Evolutionary conservation across 2,888 invertebrate species (phyloP), one percentile per base, ranked within the genome.

Genomic region (Drosophila tanythrix): DNA sequence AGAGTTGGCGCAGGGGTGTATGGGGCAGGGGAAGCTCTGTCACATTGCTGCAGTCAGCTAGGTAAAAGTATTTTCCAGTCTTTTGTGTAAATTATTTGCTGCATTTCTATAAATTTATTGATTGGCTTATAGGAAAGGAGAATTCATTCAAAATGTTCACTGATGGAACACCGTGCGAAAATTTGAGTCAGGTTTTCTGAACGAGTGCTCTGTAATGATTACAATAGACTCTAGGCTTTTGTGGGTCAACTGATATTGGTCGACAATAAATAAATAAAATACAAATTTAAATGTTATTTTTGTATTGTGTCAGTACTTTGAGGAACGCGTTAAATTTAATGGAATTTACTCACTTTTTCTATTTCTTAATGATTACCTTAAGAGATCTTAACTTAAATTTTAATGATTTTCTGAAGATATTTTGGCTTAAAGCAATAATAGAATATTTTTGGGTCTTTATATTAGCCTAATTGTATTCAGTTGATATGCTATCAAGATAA

Each of bases 91-190:
- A 76, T 88, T 70, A 80, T 79, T 80, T 78, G 36, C 65, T 56
- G 59, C 58, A 75, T 70, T 85, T 68, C 56, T 68, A 73, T 70
- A 60, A 73, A 78, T 80, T 82, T 83, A 85, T 81, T 88, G 86
- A 83, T 80, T 83, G 82, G 33, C 58, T 74, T 68, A 38, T 25
- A 53, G 56, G 36, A 36, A 36, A 35, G 35, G 13, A 38, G 27
- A 57, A 35, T 35, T 62, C 35, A 58, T n/a, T 46, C 10, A 60
- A 58, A 65, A 38, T 64, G 18, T n/a, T 10, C 15, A 48, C 31
- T 58, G 46, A 70, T 58, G 58, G 40, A 18, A 36, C 79, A 77
- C 79, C 53, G 70, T 3, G 10, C 27, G 21, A 64, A 70, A 59
- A 56, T n/a, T 4, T 25, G 4, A 27, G 6, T n/a, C 0, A 13